Base-by-base conservation (phyloP, 2,797 vertebrate genomes). In the Ctenochaetus hawaiiensis region DNA sequence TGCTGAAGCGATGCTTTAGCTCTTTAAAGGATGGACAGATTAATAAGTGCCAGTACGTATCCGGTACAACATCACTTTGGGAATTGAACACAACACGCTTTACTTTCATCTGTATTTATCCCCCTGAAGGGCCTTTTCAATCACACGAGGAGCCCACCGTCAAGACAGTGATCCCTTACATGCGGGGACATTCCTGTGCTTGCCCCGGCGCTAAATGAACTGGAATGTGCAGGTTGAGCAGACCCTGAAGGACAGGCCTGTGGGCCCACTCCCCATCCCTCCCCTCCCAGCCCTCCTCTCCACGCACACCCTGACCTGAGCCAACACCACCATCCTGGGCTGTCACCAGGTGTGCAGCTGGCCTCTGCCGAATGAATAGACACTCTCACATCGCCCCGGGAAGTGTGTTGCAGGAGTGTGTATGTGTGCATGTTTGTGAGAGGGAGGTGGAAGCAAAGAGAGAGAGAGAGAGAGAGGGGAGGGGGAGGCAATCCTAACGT, bases 321-420 rank as follows among this genome's bases (percentile, higher is more conserved):
- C 90, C 90, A 92, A 91, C 91, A 91, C 84, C 90, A 88, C 84
- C 89, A 85, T 90, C 76, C 88, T 67, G 66, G 77, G 69, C 87
- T 92, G 89, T 92, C 88, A 90, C 92, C 93, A 94, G 93, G 94
- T 94, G 94, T 91, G 84, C 90, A 88, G 84, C 91, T 87, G 89
- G 87, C 87, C 87, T 90, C 82, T 60, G 51, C 77, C 56, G 80
- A 89, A 94, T 95, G 90, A 94, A 93, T 92, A 88, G 90, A 86
- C 88, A 88, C 87, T 90, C 91, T 92, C 87, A 93, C 85, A 78
- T 81, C 57, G 70, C 75, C 85, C 70, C 43, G 75, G 86, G 88
- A 87, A 85, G 72, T 78, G 75, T 87, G 83, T 34, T 81, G 70
- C 71, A 51, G 9, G 45, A 43, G 74, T 78, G 88, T 74, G 62